These are phyloP conservation scores for Melitaea cinxia DNA, from an alignment of 1,140 invertebrate species.

Conservation along the genomic window DNA sequence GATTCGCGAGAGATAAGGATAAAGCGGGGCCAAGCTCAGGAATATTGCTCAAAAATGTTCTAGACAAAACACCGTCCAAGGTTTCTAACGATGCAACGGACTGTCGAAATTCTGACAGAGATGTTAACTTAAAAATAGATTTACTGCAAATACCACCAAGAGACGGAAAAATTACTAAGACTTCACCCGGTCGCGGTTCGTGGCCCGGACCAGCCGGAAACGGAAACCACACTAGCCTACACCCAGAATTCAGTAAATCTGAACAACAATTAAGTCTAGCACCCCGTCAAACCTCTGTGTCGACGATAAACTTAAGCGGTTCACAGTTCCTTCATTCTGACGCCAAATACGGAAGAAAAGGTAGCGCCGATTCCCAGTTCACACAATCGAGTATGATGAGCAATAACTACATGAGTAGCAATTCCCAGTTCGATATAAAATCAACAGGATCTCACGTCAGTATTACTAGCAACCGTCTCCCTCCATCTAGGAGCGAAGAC, in stretches of 20 bases:
- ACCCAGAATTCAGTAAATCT: conserved; percentile 90
- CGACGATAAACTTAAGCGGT: conserved; percentile 74
- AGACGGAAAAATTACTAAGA: conserved; percentile 89
- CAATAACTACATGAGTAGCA: conserved; percentile 78
- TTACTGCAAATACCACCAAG: conserved; percentile 87
- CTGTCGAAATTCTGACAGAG: conserved; percentile 47
- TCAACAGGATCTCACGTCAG: conserved; percentile 62
- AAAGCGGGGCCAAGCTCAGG: conserved; percentile 72
- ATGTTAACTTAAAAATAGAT: conserved; percentile 69
- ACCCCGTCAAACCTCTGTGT: conserved; percentile 75
- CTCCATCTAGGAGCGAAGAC: conserved; percentile 90
- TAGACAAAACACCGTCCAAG: conserved; percentile 72
- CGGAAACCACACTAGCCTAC: conserved; percentile 79
- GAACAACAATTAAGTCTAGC: conserved; percentile 88
- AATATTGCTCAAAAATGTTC: conserved; percentile 72
- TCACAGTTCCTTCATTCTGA: conserved; percentile 80
- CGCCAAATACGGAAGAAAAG: conserved; percentile 82
- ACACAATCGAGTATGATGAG: conserved; percentile 77
- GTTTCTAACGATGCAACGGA: conserved; percentile 50
- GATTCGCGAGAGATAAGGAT: conserved; percentile 93
- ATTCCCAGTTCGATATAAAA: conserved; percentile 73
- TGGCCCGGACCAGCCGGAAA: conserved; percentile 91
- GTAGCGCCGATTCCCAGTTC: conserved; percentile 83
- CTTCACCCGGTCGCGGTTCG: conserved; percentile 88
- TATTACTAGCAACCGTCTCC: conserved; percentile 78